These are phyloP conservation scores for Parapristionchus giblindavisi DNA, from an alignment of 2,888 invertebrate species.

Conservation along the genomic window DNA sequence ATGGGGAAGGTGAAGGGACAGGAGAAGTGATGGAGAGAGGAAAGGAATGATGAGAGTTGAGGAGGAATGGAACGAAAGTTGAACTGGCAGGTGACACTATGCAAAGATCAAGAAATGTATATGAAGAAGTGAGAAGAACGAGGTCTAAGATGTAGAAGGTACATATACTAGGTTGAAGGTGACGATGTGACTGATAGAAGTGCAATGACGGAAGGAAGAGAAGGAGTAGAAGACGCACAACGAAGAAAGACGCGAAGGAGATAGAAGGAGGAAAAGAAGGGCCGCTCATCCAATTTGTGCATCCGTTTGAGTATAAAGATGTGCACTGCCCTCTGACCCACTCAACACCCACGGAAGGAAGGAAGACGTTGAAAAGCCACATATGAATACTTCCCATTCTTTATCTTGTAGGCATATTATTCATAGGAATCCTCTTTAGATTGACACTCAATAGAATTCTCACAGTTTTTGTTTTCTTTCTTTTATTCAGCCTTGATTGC, in stretches of 20 bases:
- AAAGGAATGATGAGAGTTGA: background rate
- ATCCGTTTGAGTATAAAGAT: slow-evolving; percentile 11
- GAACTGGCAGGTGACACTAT: background rate
- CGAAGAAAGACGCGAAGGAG: too few relatives aligned
- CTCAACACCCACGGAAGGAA: slow-evolving; percentile 21
- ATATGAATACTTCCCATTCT: too few relatives aligned
- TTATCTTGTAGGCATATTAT: too few relatives aligned
- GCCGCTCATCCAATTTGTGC: slow-evolving; percentile 35
- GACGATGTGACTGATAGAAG: too few relatives aligned
- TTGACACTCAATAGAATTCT: background rate
- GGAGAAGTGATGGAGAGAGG: slow-evolving; percentile 14
- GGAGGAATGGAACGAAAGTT: slow-evolving; percentile 29
- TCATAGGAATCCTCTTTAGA: slow-evolving; percentile 17
- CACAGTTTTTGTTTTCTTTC: slow-evolving; percentile 32
- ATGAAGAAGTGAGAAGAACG: background rate
- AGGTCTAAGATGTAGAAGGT: too few relatives aligned
- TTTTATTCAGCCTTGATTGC: slow-evolving; percentile 26
- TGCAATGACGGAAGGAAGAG: too few relatives aligned
- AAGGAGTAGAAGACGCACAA: too few relatives aligned
- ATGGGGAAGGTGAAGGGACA: background rate
- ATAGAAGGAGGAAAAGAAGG: too few relatives aligned
- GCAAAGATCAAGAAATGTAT: slow-evolving; percentile 25
- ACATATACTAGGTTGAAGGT: too few relatives aligned
- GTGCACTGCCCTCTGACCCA: slow-evolving; percentile 14
- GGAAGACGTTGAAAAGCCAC: too few relatives aligned